Conservation (phyloP, 2,113 vertebrate genomes). For the Muscicapa adusta region DNA sequence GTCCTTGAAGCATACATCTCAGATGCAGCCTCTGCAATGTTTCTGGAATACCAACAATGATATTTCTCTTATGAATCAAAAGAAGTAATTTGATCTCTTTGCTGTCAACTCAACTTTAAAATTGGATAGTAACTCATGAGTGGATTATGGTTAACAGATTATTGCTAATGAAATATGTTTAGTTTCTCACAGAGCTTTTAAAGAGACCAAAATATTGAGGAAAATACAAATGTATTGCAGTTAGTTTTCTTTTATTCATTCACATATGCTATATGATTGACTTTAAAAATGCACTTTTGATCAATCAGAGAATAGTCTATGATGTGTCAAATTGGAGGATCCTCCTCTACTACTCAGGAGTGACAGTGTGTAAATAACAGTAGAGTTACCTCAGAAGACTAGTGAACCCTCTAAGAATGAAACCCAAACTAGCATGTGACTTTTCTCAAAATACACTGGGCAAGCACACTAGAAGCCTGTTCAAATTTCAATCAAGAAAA, state of each 20-base stretch:
- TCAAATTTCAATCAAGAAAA: background rate
- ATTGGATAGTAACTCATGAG: background rate
- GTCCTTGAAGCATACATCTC: background rate
- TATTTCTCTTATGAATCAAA: background rate
- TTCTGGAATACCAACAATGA: background rate
- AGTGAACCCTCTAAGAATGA: constrained; percentile 43
- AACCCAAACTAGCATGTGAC: background rate
- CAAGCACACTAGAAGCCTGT: background rate
- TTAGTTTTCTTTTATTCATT: background rate
- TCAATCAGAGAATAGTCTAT: background rate
- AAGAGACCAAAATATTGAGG: background rate
- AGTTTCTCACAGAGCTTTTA: background rate
- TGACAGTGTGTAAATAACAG: constrained; percentile 46
- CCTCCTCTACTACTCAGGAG: background rate
- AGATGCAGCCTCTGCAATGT: background rate
- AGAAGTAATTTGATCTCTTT: background rate
- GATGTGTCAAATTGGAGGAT: constrained; percentile 48
- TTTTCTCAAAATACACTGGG: background rate
- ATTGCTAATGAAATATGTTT: background rate
- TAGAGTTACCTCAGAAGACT: constrained; percentile 5
- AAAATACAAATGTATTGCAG: background rate
- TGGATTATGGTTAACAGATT: background rate
- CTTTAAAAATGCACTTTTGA: background rate
- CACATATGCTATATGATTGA: background rate
- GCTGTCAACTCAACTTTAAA: background rate